phyloP scores from a whole-genome alignment of 1,140 invertebrate genomes.

The Parasteatoda tepidariorum region DNA sequence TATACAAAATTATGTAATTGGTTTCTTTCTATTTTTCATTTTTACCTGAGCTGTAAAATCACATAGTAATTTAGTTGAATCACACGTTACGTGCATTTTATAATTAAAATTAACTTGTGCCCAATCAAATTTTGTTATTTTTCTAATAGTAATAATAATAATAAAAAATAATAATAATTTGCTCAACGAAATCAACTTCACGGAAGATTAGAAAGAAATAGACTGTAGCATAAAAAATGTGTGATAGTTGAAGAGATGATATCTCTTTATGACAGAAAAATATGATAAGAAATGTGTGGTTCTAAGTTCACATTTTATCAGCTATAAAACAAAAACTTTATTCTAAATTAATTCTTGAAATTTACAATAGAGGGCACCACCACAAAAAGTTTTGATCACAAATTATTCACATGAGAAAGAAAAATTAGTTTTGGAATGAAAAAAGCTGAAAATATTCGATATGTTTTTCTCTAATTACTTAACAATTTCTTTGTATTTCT shows the following conservation, averaged over 20 bases:
- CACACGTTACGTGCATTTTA: not conserved
- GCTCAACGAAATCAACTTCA: too few species aligned
- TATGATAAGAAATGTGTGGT: slow-evolving; percentile 11
- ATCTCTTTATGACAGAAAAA: slow-evolving; percentile 19
- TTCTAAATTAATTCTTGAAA: slow-evolving; percentile 4
- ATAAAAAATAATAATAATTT: too few species aligned
- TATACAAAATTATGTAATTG: not conserved
- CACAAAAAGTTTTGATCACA: slow-evolving; percentile 11
- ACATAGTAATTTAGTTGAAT: not conserved
- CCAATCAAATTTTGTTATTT: too few species aligned
- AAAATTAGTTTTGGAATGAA: too few species aligned
- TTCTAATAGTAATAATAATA: too few species aligned
- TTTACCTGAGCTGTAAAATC: not conserved
- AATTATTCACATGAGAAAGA: too few species aligned
- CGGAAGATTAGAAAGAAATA: too few species aligned
- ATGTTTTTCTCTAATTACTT: too few species aligned
- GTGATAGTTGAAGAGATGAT: not conserved
- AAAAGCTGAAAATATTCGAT: too few species aligned
- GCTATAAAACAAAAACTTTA: not conserved
- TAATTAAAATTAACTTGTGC: not conserved
- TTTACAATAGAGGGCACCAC: slow-evolving; percentile 29
- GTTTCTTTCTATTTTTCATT: not conserved
- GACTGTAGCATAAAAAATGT: too few species aligned
- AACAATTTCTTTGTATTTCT: too few species aligned
- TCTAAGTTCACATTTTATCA: slow-evolving; percentile 53